These are phyloP conservation scores for Melanchra persicariae DNA, from an alignment of 2,888 invertebrate species.

Conservation along the genomic window DNA sequence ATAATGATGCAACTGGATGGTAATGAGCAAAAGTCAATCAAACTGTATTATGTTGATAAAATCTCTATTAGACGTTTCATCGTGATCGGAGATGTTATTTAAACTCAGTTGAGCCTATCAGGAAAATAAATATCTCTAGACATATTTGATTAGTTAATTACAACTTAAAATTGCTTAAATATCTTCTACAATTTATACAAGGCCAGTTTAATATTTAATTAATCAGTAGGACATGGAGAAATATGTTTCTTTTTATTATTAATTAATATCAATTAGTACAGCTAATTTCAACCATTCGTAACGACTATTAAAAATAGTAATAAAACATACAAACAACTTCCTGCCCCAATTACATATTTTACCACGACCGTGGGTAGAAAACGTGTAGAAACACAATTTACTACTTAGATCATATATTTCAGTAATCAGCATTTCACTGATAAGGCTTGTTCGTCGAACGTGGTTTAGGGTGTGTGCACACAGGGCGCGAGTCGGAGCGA, in stretches of 20 bases:
- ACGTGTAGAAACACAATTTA: slow-evolving; percentile 57
- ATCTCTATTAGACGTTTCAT: slow-evolving; percentile 53
- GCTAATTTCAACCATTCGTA: slow-evolving; percentile 36
- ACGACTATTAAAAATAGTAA: slow-evolving; percentile 42
- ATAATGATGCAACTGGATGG: slow-evolving; percentile 42
- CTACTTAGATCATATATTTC: slow-evolving; percentile 63
- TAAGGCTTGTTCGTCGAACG: slow-evolving; percentile 57
- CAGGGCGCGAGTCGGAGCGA: slow-evolving; percentile 62
- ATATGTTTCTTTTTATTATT: slow-evolving; percentile 20
- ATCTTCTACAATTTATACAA: slow-evolving; percentile 5
- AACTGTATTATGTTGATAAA: slow-evolving; percentile 45
- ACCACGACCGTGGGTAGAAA: slow-evolving; percentile 46
- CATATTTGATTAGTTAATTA: slow-evolving; percentile 48
- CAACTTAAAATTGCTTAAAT: slow-evolving; percentile 11
- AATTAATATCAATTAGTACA: slow-evolving; percentile 34
- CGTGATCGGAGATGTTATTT: slow-evolving; percentile 21
- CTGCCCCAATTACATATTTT: slow-evolving; percentile 55
- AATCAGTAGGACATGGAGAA: slow-evolving; percentile 12
- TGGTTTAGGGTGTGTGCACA: slow-evolving; percentile 66
- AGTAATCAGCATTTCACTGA: slow-evolving; percentile 56
- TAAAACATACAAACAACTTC: slow-evolving; percentile 56
- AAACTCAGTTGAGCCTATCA: slow-evolving; percentile 25
- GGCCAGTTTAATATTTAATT: slow-evolving; percentile 2
- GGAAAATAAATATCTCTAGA: slow-evolving; percentile 22
- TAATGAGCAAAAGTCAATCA: slow-evolving; percentile 58